Evolutionary conservation across 2,113 vertebrate species (phyloP).

Genomic region (Campylorhamphus procurvoides): DNA sequence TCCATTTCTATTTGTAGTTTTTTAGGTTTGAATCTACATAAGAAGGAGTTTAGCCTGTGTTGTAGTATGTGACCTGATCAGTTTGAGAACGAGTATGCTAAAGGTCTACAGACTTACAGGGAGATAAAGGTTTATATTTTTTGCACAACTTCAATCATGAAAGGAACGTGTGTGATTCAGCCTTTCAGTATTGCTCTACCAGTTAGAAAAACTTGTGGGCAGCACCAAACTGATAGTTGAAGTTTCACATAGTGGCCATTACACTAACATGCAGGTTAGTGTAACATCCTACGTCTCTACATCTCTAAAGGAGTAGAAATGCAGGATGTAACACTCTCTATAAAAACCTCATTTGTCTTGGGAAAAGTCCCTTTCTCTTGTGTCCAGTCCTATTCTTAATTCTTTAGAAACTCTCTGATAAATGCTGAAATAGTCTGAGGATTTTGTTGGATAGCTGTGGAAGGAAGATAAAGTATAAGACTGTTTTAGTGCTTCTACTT

Average conservation of each 20-base stretch:
- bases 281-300: neutral
- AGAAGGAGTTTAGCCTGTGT: neutral
- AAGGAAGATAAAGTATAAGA: neutral
- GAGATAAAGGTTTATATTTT: neutral
- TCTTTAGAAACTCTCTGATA: neutral
- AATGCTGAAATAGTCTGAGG: neutral
- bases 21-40: neutral
- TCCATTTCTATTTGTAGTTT: neutral
- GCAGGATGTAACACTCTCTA: neutral
- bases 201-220: neutral
- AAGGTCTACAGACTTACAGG: neutral
- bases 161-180: neutral
- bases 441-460: neutral
- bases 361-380: neutral
- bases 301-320: neutral
- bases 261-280: neutral
- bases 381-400: neutral
- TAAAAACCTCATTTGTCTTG: neutral
- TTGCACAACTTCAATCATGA: neutral
- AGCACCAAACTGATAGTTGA: neutral
- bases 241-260: neutral
- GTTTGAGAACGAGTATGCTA: neutral
- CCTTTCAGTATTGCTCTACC: neutral
- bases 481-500: neutral
- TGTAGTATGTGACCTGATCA: neutral